Conservation (phyloP, 2,888 invertebrate species). For the Eugnorisma glareosa region DNA sequence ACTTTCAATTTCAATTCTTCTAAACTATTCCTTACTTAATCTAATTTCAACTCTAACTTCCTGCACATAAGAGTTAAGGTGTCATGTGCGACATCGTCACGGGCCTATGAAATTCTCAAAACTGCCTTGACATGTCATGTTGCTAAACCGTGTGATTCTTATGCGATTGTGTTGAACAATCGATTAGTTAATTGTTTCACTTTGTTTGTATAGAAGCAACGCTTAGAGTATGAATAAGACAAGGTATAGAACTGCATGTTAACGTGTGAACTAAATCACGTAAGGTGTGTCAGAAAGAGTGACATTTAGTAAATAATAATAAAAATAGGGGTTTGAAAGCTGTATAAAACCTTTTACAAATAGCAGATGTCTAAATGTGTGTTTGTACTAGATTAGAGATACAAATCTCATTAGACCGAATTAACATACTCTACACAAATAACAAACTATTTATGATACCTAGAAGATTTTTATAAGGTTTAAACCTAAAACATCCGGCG, state of each 20-base stretch:
- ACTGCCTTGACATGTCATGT: conserved; percentile 78
- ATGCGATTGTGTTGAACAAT: conserved; percentile 64
- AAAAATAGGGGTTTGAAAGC: neutral
- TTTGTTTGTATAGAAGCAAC: conserved; percentile 16
- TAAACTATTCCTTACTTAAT: neutral
- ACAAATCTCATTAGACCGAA: neutral
- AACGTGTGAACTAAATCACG: neutral
- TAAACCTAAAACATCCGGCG: neutral
- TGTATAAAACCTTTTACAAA: neutral
- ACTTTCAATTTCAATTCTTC: conserved; percentile 8
- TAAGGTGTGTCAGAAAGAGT: neutral
- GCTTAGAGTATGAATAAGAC: conserved; percentile 40
- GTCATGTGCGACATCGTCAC: conserved; percentile 63
- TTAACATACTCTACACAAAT: neutral
- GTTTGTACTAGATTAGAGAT: neutral
- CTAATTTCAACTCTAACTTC: conserved; percentile 36
- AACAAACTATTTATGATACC: neutral
- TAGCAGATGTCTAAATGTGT: neutral
- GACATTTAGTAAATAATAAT: neutral
- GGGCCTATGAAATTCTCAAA: conserved; percentile 73
- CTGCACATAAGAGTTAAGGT: conserved; percentile 53
- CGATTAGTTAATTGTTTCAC: conserved; percentile 41
- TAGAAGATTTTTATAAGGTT: neutral
- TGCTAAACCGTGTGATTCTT: conserved; percentile 55
- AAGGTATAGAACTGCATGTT: neutral